Evolutionary conservation across 2,113 vertebrate genomes (phyloP).

Genomic region (Lophura nycthemera): DNA sequence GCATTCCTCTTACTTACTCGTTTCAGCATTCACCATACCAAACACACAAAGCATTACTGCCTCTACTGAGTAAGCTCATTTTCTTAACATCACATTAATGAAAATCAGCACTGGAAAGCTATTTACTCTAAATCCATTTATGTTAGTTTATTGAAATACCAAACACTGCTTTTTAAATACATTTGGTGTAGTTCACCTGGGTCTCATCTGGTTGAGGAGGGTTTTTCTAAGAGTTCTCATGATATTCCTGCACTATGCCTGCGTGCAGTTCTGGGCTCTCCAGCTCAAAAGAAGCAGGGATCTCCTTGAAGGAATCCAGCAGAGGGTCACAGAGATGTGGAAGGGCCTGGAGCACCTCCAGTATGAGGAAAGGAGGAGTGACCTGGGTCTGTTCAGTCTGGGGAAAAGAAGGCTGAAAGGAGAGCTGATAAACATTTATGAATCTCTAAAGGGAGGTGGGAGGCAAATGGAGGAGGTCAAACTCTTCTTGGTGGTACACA

Average conservation of each 20-base stretch:
- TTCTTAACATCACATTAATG: constrained; percentile 8
- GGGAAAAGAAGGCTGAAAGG: too few species aligned
- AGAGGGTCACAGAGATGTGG: too few species aligned
- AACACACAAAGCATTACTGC: constrained; percentile 26
- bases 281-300: too few species aligned
- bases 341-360: too few species aligned
- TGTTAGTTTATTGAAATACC: not conserved
- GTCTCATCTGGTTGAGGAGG: not conserved
- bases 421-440: too few species aligned
- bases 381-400: too few species aligned
- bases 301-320: too few species aligned
- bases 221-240: not conserved
- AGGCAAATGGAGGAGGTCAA: too few species aligned
- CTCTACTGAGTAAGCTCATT: not conserved
- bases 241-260: not conserved
- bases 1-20: not conserved
- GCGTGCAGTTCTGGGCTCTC: too few species aligned
- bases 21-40: constrained; percentile 29
- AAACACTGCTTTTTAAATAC: not conserved
- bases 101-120: constrained; percentile 4
- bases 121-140: not conserved
- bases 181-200: constrained; percentile 3
- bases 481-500: too few species aligned
- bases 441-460: too few species aligned
- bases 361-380: too few species aligned